Evolutionary conservation across 1,140 invertebrate genomes (phyloP).

Genomic region (Drosophila willistoni): DNA sequence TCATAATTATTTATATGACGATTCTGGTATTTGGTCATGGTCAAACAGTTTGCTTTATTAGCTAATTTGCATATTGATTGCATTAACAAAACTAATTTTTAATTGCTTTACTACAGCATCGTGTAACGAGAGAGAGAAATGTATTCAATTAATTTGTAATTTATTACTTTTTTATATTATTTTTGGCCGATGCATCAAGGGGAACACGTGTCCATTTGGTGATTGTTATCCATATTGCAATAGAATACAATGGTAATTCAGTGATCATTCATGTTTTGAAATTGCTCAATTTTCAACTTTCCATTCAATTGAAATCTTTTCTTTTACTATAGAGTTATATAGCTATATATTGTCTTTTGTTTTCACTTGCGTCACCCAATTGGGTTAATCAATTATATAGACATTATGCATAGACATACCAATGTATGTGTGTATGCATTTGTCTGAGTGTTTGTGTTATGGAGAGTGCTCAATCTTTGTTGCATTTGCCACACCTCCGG

Average conservation of each 20-base stretch:
- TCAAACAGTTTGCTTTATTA: slow-evolving; percentile 58
- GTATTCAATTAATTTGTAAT: slow-evolving; percentile 65
- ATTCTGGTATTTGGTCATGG: slow-evolving; percentile 29
- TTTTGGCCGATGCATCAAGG: slow-evolving; percentile 16
- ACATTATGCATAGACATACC: not conserved
- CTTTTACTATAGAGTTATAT: too few species aligned
- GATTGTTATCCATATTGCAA: slow-evolving; percentile 1
- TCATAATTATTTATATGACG: slow-evolving; percentile 40
- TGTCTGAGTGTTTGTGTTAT: slow-evolving; percentile 7
- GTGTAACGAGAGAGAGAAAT: slow-evolving; percentile 43
- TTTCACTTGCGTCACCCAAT: slow-evolving; percentile 41
- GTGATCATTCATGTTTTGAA: not conserved
- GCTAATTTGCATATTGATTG: slow-evolving; percentile 74
- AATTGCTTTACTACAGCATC: slow-evolving; percentile 20
- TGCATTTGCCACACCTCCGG: slow-evolving; percentile 58
- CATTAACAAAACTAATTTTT: slow-evolving; percentile 39
- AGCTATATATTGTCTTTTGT: slow-evolving; percentile 47
- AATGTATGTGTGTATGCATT: not conserved
- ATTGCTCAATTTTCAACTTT: slow-evolving; percentile 50
- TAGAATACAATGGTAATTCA: slow-evolving; percentile 4
- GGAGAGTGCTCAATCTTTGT: slow-evolving; percentile 61
- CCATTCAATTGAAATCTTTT: slow-evolving; percentile 42
- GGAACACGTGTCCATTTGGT: slow-evolving; percentile 36
- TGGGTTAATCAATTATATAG: slow-evolving; percentile 62
- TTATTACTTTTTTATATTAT: slow-evolving; percentile 43